These are phyloP conservation scores for Drosophila orena DNA, from an alignment of 1,140 invertebrate genomes.

Conservation along the genomic window DNA sequence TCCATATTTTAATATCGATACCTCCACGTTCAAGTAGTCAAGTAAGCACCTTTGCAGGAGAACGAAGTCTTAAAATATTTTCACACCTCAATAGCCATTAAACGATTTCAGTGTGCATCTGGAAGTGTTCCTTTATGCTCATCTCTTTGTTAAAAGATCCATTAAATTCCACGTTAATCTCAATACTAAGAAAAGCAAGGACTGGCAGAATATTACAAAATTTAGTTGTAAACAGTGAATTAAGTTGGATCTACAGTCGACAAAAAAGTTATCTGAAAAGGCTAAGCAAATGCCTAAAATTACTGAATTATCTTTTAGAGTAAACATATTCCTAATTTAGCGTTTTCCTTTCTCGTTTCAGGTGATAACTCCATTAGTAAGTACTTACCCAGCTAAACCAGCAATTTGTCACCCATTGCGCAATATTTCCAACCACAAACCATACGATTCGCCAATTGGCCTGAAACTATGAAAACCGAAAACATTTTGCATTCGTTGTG, in stretches of 20 bases:
- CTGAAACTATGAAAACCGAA: constrained; percentile 33
- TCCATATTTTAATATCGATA: constrained; percentile 4
- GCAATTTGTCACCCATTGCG: constrained; percentile 35
- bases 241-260: not conserved
- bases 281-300: too few relatives aligned
- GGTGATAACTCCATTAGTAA: constrained; percentile 84
- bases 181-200: not conserved
- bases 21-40: constrained; percentile 3
- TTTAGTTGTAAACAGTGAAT: not conserved
- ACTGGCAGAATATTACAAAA: not conserved
- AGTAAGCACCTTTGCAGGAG: constrained; percentile 22
- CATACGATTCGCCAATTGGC: constrained; percentile 64
- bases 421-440: constrained; percentile 59
- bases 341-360: constrained; percentile 50
- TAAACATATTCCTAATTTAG: not conserved
- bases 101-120: constrained; percentile 14
- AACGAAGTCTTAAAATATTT: constrained; percentile 36
- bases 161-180: not conserved
- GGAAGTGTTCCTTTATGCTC: not conserved
- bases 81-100: constrained; percentile 19
- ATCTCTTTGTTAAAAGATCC: not conserved
- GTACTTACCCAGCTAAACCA: constrained; percentile 34
- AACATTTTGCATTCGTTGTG: constrained; percentile 74
- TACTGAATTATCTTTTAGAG: not conserved
- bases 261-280: too few relatives aligned